Evolutionary conservation across 2,888 invertebrate genomes (phyloP).

Genomic region (Dexiosoma caninum): DNA sequence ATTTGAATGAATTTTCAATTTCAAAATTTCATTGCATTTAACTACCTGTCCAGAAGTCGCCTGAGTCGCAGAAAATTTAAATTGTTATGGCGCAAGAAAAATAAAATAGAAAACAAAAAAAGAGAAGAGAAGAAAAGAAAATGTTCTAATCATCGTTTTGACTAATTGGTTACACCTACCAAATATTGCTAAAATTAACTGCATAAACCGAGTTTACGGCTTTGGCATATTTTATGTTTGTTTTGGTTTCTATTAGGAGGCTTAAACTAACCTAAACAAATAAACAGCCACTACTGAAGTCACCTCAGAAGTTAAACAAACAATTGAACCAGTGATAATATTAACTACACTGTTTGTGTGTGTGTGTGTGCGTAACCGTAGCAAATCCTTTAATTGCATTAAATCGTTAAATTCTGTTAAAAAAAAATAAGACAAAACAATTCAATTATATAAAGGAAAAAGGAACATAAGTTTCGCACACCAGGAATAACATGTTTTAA

Average conservation of each 20-base stretch:
- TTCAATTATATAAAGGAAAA: neutral
- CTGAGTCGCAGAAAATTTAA: neutral
- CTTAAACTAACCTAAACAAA: neutral
- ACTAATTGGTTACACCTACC: constrained; percentile 58
- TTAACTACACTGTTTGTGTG: neutral
- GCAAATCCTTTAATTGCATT: constrained; percentile 41
- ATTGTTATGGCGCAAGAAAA: constrained; percentile 9
- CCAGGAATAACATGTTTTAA: neutral
- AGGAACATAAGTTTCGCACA: neutral
- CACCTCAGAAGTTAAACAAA: constrained; percentile 44
- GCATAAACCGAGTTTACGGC: constrained; percentile 33
- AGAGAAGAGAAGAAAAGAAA: neutral
- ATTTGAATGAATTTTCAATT: neutral
- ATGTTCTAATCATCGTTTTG: constrained; percentile 36
- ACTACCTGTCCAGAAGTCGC: constrained; percentile 5
- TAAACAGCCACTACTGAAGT: constrained; percentile 59
- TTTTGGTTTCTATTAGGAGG: neutral
- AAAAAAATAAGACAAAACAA: neutral
- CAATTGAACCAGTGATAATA: neutral
- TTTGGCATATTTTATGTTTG: constrained; percentile 25
- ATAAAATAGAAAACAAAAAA: neutral
- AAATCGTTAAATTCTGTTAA: constrained; percentile 36
- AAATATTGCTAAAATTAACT: constrained; percentile 13
- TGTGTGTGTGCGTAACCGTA: constrained; percentile 14
- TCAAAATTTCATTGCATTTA: neutral